A percentile compares a stretch with the other conserved stretches of the same genome.
phyloP scores from a whole-genome alignment of 2,888 invertebrate genomes.

The Hemistola chrysoprasaria region DNA sequence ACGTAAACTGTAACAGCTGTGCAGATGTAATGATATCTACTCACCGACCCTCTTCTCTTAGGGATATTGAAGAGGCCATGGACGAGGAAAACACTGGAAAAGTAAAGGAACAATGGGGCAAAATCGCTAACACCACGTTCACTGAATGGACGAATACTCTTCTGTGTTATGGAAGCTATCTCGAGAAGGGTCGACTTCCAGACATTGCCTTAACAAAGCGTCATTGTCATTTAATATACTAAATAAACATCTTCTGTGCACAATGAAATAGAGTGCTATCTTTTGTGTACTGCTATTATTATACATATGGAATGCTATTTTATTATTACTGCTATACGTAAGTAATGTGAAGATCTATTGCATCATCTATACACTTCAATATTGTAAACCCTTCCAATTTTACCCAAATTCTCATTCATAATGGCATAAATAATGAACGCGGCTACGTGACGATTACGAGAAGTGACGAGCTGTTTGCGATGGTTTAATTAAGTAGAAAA shows the following conservation, averaged over 20 bases:
- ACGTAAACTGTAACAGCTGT: slow-evolving; percentile 76
- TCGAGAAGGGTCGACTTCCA: slow-evolving; percentile 48
- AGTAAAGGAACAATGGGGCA: slow-evolving; percentile 42
- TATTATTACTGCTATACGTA: slow-evolving; percentile 26
- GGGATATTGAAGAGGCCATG: slow-evolving; percentile 55
- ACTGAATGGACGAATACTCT: slow-evolving; percentile 48
- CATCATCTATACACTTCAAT: neutral
- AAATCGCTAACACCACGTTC: slow-evolving; percentile 44
- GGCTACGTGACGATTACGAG: slow-evolving; percentile 4
- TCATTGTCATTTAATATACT: slow-evolving; percentile 51
- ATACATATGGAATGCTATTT: slow-evolving; percentile 14
- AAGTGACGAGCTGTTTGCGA: slow-evolving; percentile 35
- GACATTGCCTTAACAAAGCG: slow-evolving; percentile 45
- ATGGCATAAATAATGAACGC: neutral
- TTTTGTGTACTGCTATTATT: slow-evolving; percentile 17
- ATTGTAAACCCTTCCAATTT: no score
- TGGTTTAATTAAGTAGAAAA: slow-evolving; percentile 44
- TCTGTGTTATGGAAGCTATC: slow-evolving; percentile 40
- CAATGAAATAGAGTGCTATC: slow-evolving; percentile 19
- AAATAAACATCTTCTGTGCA: slow-evolving; percentile 38
- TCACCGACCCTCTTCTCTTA: slow-evolving; percentile 1
- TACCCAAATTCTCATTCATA: neutral
- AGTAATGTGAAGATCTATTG: slow-evolving; percentile 24
- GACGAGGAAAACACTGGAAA: slow-evolving; percentile 51
- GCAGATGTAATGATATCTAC: slow-evolving; percentile 62